phyloP scores from a whole-genome alignment of 2,888 invertebrate species.

The Acronicta aceris region DNA sequence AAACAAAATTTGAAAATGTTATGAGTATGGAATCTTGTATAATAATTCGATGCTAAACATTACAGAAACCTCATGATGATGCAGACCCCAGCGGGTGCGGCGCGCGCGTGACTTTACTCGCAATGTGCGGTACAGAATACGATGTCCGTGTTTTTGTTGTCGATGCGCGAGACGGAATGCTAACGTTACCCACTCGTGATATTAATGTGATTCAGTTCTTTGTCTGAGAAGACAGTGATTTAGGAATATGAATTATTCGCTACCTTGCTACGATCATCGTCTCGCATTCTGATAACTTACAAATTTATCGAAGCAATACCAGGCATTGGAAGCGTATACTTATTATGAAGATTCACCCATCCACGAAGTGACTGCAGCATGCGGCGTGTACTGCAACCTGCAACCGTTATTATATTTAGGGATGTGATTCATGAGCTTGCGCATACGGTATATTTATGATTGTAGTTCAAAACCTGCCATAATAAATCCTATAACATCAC shows the following conservation, averaged over 20 bases:
- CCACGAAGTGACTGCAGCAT: too few relatives aligned
- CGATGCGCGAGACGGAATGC: slow-evolving; percentile 3
- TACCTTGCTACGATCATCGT: neutral
- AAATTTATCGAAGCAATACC: too few relatives aligned
- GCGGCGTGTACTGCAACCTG: too few relatives aligned
- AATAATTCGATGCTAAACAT: slow-evolving; percentile 10
- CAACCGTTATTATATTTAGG: too few relatives aligned
- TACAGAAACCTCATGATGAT: slow-evolving; percentile 11
- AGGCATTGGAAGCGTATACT: too few relatives aligned
- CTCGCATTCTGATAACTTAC: too few relatives aligned
- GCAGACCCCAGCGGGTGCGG: slow-evolving; percentile 32
- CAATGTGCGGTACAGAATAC: slow-evolving; percentile 14
- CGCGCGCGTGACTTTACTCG: slow-evolving; percentile 36
- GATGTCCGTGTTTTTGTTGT: slow-evolving; percentile 39
- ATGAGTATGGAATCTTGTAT: slow-evolving; percentile 1
- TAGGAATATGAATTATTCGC: neutral
- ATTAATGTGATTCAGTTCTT: slow-evolving; percentile 18
- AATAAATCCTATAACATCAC: neutral
- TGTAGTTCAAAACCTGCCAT: neutral
- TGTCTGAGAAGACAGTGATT: slow-evolving; percentile 14
- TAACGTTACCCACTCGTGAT: neutral
- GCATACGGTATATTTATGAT: neutral
- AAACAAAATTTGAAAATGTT: neutral
- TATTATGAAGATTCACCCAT: too few relatives aligned
- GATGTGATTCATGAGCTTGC: too few relatives aligned